Base-by-base conservation (phyloP, 2,797 vertebrate genomes). In the Sebastolobus alascanus region DNA sequence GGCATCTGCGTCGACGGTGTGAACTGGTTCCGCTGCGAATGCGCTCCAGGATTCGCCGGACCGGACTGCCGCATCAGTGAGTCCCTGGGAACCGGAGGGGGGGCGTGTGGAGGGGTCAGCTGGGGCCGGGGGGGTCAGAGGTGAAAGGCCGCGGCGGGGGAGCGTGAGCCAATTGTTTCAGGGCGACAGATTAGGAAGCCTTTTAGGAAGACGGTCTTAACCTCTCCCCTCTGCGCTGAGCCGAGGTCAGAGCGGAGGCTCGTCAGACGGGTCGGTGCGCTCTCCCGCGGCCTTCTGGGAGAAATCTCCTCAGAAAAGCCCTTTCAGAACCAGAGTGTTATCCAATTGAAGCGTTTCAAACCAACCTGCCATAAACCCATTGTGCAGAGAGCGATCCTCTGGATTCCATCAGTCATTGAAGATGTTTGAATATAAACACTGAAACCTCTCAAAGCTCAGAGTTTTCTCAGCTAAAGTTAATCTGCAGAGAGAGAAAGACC, bases 61-160 rank as follows among this genome's bases (percentile, higher is more conserved):
- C 97, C 98, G 0, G 98, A 99, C 95, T 99, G 98, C 83, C 97
- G 98, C 93, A 99, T 99, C 88, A 99, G 98, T 99, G 95, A 98
- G 98, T 96, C 68, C 79, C 80, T 89, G 92, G 86, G 90, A 90
- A 89, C 70, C 6, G 0, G 63, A 40, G 74, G 63, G 61, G 52
- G 55, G 76, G 5, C 18, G 55, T 77, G 82, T 71, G 81, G 69
- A 27, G 69, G 83, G 86, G 87, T 50, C 46, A 60, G 85, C 77
- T 56, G 77, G 77, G 80, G 60, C 10, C 8, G 20, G 55, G 80
- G 72, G 74, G 85, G 75, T 72, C 60, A 84, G 82, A 65, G 89
- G 90, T 92, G 73, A 93, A 83, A 88, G 92, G 91, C 22, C 71
- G 25, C 18, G 27, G 68, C 9, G 50, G 68, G 82, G 84, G 84